Evolutionary conservation across 2,113 vertebrate species (phyloP), one percentile per base, ranked within the genome.

Genomic region (Atractosteus spatula): DNA sequence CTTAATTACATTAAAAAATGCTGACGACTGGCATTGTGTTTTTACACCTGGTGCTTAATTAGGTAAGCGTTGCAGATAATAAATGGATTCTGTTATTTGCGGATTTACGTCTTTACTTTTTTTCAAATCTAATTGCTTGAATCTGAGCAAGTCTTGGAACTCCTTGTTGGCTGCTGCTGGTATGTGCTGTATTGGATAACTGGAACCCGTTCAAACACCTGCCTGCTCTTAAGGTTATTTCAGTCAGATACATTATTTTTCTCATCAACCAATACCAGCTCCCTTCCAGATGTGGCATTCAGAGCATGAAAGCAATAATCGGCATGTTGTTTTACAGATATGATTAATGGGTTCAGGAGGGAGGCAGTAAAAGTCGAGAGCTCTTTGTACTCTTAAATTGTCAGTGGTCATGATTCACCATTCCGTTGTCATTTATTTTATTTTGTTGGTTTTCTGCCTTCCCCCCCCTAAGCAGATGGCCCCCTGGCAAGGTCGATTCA

Each of bases 401-500:
- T 51, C 47, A 51, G 5, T 51, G 47, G 47, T 51, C 5, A 13
- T 13, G 64, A n/a, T 10, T 64, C 14, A 29, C 17, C 17, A 2
- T 51, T 51, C 8, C 5, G 47, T 10, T 51, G 47, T 51, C 47
- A 51, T 51, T 5, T 10, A 13, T 10, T 42, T 41, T 17, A 14
- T 16, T 47, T 57, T 41, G 2, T 7, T 55, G 56, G 29, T 70
- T 0, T 41, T 14, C 43, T 51, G 29, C 41, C 51, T 41, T 41
- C 65, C 11, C 3, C 67, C 8, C 64, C n/a, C 10, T 45, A 8
- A 14, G 16, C 89, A 98, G 96, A 97, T 88, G 93, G 94, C 76
- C 90, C 95, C 79, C 87, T 97, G 84, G 91, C 95, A 64, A 94
- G 95, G 79, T 94, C 96, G 43, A 92, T 98, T 85, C 96, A 97